Conservation (phyloP, 2,797 vertebrate species). For the Lemur catta region DNA sequence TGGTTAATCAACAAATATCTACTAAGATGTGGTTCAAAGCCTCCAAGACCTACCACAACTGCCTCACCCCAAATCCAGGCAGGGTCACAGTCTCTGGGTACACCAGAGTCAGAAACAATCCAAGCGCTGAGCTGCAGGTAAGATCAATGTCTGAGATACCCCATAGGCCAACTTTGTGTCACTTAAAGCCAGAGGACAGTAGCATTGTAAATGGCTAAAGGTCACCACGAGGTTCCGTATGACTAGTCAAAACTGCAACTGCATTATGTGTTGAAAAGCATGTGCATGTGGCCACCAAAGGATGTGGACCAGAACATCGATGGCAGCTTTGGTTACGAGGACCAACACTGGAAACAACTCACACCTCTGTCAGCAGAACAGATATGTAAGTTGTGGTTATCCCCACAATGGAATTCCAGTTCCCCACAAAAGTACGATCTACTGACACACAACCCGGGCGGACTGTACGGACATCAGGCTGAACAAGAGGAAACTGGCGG, state of each 20-base stretch:
- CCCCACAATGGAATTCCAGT: neutral
- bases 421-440: neutral
- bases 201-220: neutral
- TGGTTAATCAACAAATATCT: neutral
- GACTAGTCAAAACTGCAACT: neutral
- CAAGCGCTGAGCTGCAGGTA: fast-evolving
- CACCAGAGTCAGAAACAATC: fast-evolving
- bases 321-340: neutral
- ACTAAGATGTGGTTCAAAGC: neutral
- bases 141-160: neutral
- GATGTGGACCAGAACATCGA: too few relatives aligned
- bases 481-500: neutral
- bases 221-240: neutral
- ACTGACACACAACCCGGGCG: fast-evolving
- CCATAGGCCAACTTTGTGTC: neutral
- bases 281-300: too few relatives aligned
- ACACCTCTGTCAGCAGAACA: neutral
- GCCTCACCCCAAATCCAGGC: neutral
- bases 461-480: neutral
- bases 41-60: neutral
- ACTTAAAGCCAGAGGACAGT: neutral
- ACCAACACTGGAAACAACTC: neutral
- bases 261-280: too few relatives aligned
- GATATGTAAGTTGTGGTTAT: neutral
- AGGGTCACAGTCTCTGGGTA: too few relatives aligned